Evolutionary conservation across 1,140 invertebrate genomes (phyloP).

Genomic region (Chymomyza costata): DNA sequence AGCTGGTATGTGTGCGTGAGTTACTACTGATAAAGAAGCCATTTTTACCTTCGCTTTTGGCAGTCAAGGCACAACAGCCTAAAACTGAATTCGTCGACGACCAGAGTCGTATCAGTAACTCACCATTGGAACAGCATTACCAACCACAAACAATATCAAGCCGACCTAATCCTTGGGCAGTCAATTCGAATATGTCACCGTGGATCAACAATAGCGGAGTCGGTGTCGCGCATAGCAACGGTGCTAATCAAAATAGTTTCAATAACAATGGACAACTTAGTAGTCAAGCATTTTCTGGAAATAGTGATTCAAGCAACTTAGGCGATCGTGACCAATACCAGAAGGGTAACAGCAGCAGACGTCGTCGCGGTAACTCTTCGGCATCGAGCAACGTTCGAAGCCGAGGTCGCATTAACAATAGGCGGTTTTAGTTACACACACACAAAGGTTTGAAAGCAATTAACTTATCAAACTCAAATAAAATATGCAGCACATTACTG

Average conservation of each 20-base stretch:
- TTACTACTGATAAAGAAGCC: conserved; percentile 60
- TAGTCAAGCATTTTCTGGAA: conserved; percentile 11
- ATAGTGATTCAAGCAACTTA: conserved; percentile 40
- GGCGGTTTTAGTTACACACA: conserved; percentile 44
- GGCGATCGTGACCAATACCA: conserved; percentile 44
- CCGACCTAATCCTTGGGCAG: conserved; percentile 63
- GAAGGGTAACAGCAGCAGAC: conserved; percentile 39
- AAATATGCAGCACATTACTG: too few relatives aligned
- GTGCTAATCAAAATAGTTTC: conserved; percentile 29
- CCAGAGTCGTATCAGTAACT: conserved; percentile 13
- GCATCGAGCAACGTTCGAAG: conserved; percentile 36
- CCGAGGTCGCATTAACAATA: conserved; percentile 51
- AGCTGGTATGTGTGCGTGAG: conserved; percentile 62
- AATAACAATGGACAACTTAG: conserved; percentile 24
- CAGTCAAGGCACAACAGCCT: conserved; percentile 53
- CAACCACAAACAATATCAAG: conserved; percentile 21
- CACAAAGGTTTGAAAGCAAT: conserved; percentile 6
- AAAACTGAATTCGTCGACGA: conserved; percentile 59
- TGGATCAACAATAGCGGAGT: conserved; percentile 44
- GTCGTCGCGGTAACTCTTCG: conserved; percentile 48
- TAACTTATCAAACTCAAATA: too few relatives aligned
- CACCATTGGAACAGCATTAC: conserved; percentile 41
- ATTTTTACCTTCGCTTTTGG: conserved; percentile 55
- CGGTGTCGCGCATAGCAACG: conserved; percentile 24
- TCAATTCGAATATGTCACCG: conserved; percentile 26